Evolutionary conservation across 2,113 vertebrate genomes (phyloP).

Genomic region (Puffinus mauretanicus): DNA sequence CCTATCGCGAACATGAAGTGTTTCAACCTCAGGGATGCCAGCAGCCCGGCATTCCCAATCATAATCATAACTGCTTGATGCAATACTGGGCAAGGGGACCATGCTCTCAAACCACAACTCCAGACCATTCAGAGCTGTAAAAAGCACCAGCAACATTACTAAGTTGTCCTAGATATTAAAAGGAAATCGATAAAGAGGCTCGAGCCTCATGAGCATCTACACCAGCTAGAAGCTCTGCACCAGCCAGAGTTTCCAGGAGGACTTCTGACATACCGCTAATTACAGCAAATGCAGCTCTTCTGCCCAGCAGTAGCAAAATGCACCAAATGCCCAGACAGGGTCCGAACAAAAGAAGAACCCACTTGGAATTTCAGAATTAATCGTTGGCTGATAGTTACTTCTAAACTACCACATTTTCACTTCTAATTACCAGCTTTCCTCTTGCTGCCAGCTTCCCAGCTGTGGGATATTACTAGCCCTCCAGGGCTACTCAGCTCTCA

Average conservation of each 20-base stretch:
- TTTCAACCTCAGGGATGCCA: not conserved
- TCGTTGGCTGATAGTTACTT: not conserved
- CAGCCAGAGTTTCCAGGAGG: not conserved
- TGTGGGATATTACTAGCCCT: not conserved
- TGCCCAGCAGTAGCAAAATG: not conserved
- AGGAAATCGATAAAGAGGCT: not conserved
- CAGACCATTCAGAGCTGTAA: not conserved
- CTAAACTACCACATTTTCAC: not conserved
- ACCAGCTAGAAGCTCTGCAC: not conserved
- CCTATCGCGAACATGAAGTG: not conserved
- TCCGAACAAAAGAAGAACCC: not conserved
- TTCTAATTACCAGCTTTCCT: not conserved
- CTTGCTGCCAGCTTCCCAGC: not conserved
- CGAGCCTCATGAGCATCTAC: not conserved
- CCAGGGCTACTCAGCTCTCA: not conserved
- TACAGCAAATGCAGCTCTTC: not conserved
- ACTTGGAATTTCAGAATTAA: not conserved
- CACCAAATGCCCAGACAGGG: not conserved
- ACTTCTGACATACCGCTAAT: not conserved
- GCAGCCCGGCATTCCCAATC: not conserved
- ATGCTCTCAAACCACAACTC: not conserved
- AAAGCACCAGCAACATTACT: not conserved
- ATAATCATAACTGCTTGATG: not conserved
- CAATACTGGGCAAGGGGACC: not conserved
- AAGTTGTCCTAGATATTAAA: not conserved